phyloP scores from a whole-genome alignment of 2,113 vertebrate genomes.

The Gallinago paraguaiae region DNA sequence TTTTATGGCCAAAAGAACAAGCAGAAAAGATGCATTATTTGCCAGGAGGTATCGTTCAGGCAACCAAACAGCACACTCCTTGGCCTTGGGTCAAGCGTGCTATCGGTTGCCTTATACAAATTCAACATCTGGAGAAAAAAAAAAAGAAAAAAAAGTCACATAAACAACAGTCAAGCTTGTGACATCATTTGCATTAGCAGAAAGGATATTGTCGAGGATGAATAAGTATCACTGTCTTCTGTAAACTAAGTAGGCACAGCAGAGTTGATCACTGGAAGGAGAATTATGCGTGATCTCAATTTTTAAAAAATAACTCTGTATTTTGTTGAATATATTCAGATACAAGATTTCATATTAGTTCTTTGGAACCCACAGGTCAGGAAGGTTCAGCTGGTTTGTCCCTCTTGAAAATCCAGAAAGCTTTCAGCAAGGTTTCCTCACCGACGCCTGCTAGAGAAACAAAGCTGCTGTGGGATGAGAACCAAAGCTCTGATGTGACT shows the following conservation, averaged over 20 bases:
- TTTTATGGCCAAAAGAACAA: slow-evolving; percentile 1
- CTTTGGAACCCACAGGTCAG: neutral
- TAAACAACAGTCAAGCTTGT: neutral
- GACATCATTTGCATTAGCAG: neutral
- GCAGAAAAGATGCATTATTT: neutral
- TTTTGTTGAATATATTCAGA: neutral
- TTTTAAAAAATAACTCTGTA: neutral
- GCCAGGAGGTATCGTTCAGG: slow-evolving; percentile 5
- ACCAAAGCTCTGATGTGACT: neutral
- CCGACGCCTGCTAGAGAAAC: neutral
- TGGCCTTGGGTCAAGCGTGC: neutral
- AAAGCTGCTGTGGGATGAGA: neutral
- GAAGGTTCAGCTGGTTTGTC: neutral
- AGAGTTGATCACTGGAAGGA: neutral
- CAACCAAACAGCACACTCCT: neutral
- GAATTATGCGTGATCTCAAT: neutral
- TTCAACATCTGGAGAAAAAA: neutral
- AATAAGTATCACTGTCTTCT: neutral
- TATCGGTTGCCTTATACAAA: slow-evolving; percentile 10
- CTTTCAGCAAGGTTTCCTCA: slow-evolving; percentile 1
- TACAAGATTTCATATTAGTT: neutral
- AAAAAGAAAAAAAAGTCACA: neutral
- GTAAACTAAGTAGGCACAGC: neutral
- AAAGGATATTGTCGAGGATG: neutral
- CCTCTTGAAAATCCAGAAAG: neutral